Evolutionary conservation across 2,113 vertebrate genomes (phyloP), one percentile per base, ranked within the genome.

Genomic region (Nestor notabilis): DNA sequence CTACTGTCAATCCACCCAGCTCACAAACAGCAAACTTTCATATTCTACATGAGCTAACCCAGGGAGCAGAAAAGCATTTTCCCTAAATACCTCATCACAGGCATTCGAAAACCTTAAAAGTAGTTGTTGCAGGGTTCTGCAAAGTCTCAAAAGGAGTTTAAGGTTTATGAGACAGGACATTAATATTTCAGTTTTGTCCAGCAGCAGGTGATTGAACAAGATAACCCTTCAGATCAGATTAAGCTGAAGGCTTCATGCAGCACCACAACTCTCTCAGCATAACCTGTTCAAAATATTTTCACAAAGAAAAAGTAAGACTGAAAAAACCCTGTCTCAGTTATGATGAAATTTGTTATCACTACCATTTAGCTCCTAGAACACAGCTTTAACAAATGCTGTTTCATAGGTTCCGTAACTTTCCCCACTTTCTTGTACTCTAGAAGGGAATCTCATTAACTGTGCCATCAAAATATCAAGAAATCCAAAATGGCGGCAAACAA

Each of bases 181-280:
- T 3, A 89, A 8, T 53, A 58, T 64, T 64, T 84, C 60, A 44
- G 33, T 69, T 93, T 64, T 72, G 52, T 61, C 28, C 63, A 83
- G n/a, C 16, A 83, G 3, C 21, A 77, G 17, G 41, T 33, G 19
- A 91, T 50, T 65, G 50, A 81, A 49, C 5, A 60, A 27, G 49
- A 46, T 13, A 71, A 56, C 4, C 17, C 33, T 74, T 65, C 44
- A 52, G 28, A 18, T 80, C 52, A 82, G 82, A 72, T 52, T 49
- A 49, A 10, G n/a, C 24, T 83, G 15, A 18, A 74, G 33, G 20
- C 53, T 87, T 71, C 55, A 87, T 0, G 0, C 7, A 53, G 46
- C 35, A 65, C 11, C 5, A 0, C 4, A 86, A 77, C 15, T 63
- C 10, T 75, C 64, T 63, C 28, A 49, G 21, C 33, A 47, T 27